Evolutionary conservation across 2,797 vertebrate genomes (phyloP).

Genomic region (Platyrinchus mystaceus): DNA sequence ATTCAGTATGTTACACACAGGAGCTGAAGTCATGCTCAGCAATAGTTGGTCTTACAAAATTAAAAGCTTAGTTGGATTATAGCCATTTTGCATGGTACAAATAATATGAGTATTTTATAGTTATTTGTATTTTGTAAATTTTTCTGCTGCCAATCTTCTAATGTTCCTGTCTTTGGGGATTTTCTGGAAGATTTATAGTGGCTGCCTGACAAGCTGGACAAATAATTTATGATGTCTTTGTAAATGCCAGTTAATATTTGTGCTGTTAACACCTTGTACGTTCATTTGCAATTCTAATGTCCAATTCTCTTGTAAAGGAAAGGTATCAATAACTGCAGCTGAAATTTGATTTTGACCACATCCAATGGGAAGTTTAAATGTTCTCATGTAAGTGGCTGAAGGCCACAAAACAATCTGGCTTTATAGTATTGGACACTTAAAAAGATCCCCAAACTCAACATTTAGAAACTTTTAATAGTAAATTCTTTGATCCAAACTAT

Average conservation of each 20-base stretch:
- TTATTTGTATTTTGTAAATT: background rate
- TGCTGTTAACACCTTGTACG: background rate
- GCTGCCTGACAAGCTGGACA: background rate
- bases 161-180: background rate
- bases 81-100: background rate
- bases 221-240: background rate
- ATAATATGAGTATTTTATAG: background rate
- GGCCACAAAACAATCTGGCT: background rate
- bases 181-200: background rate
- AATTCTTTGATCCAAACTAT: background rate
- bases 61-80: background rate
- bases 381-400: background rate
- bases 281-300: background rate
- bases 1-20: background rate
- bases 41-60: background rate
- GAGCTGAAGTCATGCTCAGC: background rate
- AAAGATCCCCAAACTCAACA: background rate
- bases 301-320: background rate
- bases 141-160: background rate
- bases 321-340: background rate
- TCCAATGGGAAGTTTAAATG: background rate
- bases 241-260: background rate
- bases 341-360: background rate
- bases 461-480: background rate
- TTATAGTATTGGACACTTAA: background rate